These are phyloP conservation scores for Eupithecia vulgata DNA, from an alignment of 2,888 invertebrate species.

Conservation along the genomic window DNA sequence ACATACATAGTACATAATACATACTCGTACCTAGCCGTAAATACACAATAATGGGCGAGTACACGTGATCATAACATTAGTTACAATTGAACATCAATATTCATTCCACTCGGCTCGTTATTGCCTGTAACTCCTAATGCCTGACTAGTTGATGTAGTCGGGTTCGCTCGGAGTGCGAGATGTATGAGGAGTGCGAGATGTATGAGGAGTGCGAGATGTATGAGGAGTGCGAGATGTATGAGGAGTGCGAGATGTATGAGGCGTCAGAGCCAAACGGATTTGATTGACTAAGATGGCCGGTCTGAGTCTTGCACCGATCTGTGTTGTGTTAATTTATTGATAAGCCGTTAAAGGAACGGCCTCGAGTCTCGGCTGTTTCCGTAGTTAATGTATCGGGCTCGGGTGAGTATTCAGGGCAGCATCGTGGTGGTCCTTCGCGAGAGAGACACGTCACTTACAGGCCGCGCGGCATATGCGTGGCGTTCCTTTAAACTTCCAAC, in stretches of 20 bases:
- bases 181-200: background rate
- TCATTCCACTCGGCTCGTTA: slow-evolving; percentile 2
- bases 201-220: no score
- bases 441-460: background rate
- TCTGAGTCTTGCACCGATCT: background rate
- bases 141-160: background rate
- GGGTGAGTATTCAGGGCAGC: background rate
- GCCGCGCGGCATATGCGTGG: background rate
- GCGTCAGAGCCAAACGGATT: background rate
- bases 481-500: background rate
- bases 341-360: background rate
- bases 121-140: background rate
- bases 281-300: background rate
- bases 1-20: background rate
- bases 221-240: no score
- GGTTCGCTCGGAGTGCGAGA: background rate
- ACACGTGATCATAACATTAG: slow-evolving; percentile 4
- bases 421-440: background rate
- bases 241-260: background rate
- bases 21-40: no score
- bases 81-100: slow-evolving; percentile 16
- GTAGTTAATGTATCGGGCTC: background rate
- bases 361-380: background rate
- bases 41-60: background rate
- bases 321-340: background rate